phyloP scores from a whole-genome alignment of 2,797 vertebrate genomes.

The Loriculus beryllinus region DNA sequence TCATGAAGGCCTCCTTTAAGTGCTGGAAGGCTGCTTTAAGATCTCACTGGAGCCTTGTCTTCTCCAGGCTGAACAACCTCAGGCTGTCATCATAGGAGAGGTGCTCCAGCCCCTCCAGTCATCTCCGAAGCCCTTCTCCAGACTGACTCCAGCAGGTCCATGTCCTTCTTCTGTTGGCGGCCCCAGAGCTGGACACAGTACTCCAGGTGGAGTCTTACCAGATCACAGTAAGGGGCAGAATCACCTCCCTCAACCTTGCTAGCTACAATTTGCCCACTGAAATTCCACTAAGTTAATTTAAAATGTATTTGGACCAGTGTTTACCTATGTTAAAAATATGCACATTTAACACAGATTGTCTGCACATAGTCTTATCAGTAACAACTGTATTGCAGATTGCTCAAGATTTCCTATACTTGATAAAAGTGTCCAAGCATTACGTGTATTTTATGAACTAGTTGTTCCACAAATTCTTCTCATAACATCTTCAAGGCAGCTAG shows the following conservation, averaged over 20 bases:
- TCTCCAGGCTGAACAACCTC: not conserved
- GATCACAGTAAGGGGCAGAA: not conserved
- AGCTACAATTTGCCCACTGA: not conserved
- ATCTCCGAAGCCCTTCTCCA: not conserved
- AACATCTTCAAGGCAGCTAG: not conserved
- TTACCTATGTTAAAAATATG: not conserved
- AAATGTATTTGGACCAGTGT: not conserved
- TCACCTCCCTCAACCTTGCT: not conserved
- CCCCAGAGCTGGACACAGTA: not conserved
- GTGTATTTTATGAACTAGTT: not conserved
- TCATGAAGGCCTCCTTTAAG: not conserved
- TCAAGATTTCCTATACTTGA: not conserved
- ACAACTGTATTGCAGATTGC: not conserved
- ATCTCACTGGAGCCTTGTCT: not conserved
- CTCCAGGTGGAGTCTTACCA: not conserved
- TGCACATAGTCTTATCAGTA: not conserved
- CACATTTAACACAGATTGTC: not conserved
- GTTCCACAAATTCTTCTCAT: not conserved
- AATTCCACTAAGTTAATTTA: not conserved
- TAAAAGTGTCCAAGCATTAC: not conserved
- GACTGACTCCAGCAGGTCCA: not conserved
- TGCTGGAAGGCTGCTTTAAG: not conserved
- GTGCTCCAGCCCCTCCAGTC: not conserved
- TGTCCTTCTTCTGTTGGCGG: not conserved
- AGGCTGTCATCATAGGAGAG: not conserved